Percentiles rank a stretch among this genome's conserved stretches.
Evolutionary conservation across 2,797 vertebrate species (phyloP).

Genomic region (Columba guinea): DNA sequence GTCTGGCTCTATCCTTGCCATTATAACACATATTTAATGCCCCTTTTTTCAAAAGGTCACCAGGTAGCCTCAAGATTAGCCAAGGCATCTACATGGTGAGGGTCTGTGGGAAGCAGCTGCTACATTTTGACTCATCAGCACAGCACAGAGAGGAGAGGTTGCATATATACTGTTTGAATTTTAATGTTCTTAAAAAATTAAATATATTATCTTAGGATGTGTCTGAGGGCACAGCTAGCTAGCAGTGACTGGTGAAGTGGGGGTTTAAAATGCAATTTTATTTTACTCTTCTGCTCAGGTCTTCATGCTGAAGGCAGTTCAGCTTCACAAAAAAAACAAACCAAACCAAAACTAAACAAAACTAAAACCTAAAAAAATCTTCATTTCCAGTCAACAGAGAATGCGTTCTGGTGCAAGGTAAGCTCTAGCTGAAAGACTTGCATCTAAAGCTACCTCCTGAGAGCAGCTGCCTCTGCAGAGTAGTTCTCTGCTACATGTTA

Average conservation of each 20-base stretch:
- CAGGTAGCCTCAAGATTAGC: not conserved
- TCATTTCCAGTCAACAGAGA: not conserved
- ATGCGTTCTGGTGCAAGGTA: not conserved
- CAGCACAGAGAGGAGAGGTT: not conserved
- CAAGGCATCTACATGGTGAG: not conserved
- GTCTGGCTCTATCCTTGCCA: not conserved
- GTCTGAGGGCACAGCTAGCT: not conserved
- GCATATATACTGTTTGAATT: not conserved
- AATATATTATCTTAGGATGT: not conserved
- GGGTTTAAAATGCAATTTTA: not conserved
- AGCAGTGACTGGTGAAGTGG: not conserved
- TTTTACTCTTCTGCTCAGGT: not conserved
- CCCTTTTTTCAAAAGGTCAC: not conserved
- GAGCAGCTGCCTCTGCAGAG: not conserved
- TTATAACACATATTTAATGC: not conserved
- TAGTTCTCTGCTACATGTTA: not conserved
- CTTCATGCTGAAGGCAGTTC: not conserved
- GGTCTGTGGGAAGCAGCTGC: not conserved
- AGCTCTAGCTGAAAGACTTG: not conserved
- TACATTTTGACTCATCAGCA: not conserved
- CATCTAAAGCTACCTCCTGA: not conserved
- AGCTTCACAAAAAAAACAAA: not conserved
- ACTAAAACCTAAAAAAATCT: not conserved
- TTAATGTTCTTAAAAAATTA: not conserved
- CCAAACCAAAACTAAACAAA: too few relatives aligned